Percentiles rank a stretch among this genome's conserved stretches.
Conservation (phyloP, 2,113 vertebrate genomes). For the Rhegmatorhina hoffmannsi region DNA sequence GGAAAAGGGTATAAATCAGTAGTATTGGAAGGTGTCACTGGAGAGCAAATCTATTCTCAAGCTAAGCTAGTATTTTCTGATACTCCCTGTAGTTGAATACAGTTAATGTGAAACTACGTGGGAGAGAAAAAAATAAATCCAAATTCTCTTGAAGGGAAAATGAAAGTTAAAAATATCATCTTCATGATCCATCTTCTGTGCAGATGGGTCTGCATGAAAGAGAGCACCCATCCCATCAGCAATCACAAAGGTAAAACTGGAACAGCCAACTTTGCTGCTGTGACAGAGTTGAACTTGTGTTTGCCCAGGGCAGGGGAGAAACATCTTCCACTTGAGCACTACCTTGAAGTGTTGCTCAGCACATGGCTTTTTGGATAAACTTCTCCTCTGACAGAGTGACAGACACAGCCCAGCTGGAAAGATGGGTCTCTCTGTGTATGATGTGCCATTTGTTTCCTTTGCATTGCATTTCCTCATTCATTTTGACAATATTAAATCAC, state of each 20-base stretch:
- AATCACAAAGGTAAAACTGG: not conserved
- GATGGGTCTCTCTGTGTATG: not conserved
- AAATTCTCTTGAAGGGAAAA: slow-evolving; percentile 10
- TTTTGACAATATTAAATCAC: not conserved
- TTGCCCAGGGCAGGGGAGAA: not conserved
- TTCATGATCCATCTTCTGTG: not conserved
- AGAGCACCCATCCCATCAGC: not conserved
- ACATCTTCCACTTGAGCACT: not conserved
- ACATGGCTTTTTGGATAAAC: not conserved
- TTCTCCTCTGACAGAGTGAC: not conserved
- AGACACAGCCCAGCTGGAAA: not conserved
- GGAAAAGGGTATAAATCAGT: slow-evolving; percentile 58
- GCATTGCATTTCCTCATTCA: not conserved
- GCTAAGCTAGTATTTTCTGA: slow-evolving; percentile 57
- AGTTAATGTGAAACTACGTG: not conserved
- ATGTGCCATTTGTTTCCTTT: not conserved
- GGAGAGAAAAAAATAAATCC: slow-evolving; percentile 1
- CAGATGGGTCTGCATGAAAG: not conserved
- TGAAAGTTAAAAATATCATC: not conserved
- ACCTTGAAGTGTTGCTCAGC: not conserved
- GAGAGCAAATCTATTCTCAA: slow-evolving; percentile 55
- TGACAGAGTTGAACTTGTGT: not conserved
- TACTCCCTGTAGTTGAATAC: slow-evolving; percentile 40
- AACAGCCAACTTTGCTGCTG: not conserved
- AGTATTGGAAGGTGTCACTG: slow-evolving; percentile 59